Conservation (phyloP, 2,888 invertebrate genomes). For the Ceriagrion tenellum region DNA sequence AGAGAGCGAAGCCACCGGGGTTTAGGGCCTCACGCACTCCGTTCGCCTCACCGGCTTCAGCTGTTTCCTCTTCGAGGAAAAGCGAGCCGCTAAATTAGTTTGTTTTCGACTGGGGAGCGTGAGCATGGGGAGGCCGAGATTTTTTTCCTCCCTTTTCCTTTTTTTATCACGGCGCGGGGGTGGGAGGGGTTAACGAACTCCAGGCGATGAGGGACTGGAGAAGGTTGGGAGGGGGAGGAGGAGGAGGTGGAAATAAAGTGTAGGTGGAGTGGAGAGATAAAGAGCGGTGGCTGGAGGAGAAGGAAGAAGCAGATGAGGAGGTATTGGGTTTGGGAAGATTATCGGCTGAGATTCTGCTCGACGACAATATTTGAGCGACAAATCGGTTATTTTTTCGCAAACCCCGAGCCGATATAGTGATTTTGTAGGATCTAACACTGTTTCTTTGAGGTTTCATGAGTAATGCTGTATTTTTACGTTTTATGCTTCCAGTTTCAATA, state of each 20-base stretch:
- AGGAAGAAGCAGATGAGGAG: background rate
- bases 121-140: background rate
- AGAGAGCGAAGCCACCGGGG: background rate
- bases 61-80: constrained; percentile 41
- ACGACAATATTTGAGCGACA: background rate
- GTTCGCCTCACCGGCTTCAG: constrained; percentile 14
- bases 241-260: background rate
- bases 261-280: background rate
- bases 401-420: no score
- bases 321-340: background rate
- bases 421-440: no score
- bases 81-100: constrained; percentile 50
- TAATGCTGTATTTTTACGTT: no score
- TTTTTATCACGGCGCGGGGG: background rate
- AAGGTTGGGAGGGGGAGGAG: background rate
- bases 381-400: no score
- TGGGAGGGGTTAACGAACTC: constrained; percentile 34
- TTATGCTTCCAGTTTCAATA: no score
- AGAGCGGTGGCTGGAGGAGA: background rate
- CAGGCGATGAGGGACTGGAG: constrained; percentile 26
- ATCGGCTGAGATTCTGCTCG: background rate
- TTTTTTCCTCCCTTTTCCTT: background rate
- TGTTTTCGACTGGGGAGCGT: constrained; percentile 43
- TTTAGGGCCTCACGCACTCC: background rate
- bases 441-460: no score